A percentile compares a stretch with the other conserved stretches of the same genome.
phyloP scores from a whole-genome alignment of 2,888 invertebrate species.

The Lepas anatifera region DNA sequence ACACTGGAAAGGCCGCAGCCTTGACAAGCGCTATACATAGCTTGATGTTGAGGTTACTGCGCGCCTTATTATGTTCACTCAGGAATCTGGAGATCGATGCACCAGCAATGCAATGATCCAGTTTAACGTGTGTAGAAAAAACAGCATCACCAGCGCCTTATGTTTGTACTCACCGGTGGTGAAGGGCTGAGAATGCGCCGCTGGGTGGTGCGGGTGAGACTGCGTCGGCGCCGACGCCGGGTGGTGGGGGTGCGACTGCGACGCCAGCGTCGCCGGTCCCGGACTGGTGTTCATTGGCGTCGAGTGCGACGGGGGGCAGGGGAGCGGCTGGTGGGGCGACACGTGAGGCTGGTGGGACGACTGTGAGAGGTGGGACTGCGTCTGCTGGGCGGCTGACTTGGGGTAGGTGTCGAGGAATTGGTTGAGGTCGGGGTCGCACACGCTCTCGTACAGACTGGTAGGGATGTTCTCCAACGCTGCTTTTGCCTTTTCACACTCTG shows the following conservation, averaged over 20 bases:
- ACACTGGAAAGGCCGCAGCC: no score
- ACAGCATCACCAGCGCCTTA: no score
- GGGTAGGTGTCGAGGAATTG: conserved; percentile 51
- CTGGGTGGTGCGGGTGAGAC: neutral
- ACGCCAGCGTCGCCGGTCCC: no score
- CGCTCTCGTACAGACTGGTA: conserved; percentile 63
- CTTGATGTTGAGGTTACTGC: no score
- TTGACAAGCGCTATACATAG: no score
- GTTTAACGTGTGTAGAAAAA: no score
- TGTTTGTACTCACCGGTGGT: conserved; percentile 26
- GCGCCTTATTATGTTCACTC: no score
- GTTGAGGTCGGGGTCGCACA: conserved; percentile 56
- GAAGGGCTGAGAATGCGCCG: neutral
- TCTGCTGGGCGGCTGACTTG: conserved; percentile 28
- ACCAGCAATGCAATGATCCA: no score
- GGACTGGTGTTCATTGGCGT: neutral
- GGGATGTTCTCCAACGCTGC: conserved; percentile 57
- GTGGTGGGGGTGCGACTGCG: no score
- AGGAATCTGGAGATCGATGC: no score
- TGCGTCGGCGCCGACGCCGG: neutral
- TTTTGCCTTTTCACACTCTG: conserved; percentile 68
- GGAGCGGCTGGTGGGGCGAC: neutral
- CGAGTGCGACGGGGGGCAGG: neutral
- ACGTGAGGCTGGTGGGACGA: no score
- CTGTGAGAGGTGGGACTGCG: no score